Evolutionary conservation across 1,140 invertebrate genomes (phyloP), one percentile per base, ranked within the genome.

Genomic region (Elymnias hypermnestra): DNA sequence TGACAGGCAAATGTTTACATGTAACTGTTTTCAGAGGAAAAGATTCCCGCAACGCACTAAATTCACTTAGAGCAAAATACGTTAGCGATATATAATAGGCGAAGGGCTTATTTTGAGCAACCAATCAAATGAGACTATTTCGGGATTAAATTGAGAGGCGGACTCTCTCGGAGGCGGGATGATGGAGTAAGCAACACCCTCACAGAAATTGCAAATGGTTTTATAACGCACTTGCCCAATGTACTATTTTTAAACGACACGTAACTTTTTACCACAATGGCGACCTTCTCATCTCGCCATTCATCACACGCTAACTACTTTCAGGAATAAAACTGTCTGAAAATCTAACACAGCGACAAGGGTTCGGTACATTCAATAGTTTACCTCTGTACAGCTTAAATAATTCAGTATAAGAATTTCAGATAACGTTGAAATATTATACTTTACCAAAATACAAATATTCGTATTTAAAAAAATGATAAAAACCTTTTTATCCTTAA

Each of bases 111-210:
- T 44, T 47, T 42, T 26, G 29, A 53, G 41, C 73, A 57, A 63
- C 78, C 78, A 83, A 83, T 83, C 62, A 63, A 54, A 57, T 21
- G 61, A 58, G 63, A 71, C 61, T 66, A 68, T 69, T 75, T 64
- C 54, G 62, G 74, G 65, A 72, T 63, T 54, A 64, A 52, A 55
- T 40, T 54, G 51, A 65, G 68, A 71, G 70, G 72, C 65, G 72
- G 67, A 61, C 57, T 66, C 57, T 53, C 39, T 21, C 26, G 58
- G 59, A 76, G 74, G 72, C 64, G 77, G 72, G 63, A 72, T 58
- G 63, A 37, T 41, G 38, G 50, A 53, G 21, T 36, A 40, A 45
- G 58, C 44, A 45, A 63, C 58, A 58, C 63, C 67, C 60, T 43
- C 57, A 12, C 55, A 63, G 59, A 69, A 68, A 54, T 66, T 61